Base-by-base conservation (phyloP, 2,797 vertebrate genomes). In the Bradypodion pumilum region DNA sequence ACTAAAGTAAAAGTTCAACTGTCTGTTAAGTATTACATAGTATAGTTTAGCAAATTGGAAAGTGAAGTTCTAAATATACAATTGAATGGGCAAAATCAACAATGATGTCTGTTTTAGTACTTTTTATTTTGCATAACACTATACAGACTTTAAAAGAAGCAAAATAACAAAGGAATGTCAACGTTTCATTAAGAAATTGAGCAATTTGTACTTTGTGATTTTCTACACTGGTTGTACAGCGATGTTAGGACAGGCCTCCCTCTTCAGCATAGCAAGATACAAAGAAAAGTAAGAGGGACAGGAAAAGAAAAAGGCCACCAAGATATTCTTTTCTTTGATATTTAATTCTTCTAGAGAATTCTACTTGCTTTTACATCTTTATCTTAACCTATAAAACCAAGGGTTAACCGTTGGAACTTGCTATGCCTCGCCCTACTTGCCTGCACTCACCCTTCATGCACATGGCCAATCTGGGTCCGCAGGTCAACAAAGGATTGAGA, bases 91-190 rank as follows among this genome's bases (percentile, higher is more conserved):
- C 27, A n/a, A 44, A 60, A 44, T 23, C 25, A 25, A 19, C 68
- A 75, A 66, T 46, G 52, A 73, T 23, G 40, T 1, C 19, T 21
- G 8, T 75, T 85, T 59, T 68, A n/a, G 25, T 75, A 42, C 27
- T 60, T 81, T 85, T 85, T 85, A 85, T 85, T 78, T 76, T 80
- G 27, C 77, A 80, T 56, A 73, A 40, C 35, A 15, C 42, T 23
- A 52, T 5, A 7, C 46, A 74, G 21, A 42, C 56, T 80, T 74
- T 60, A n/a, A 84, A 78, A 27, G 62, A 25, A n/a, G 16, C 56
- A 35, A 40, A 13, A 23, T 21, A 29, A 60, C 32, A 56, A 62
- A 75, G 84, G 73, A 80, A 80, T 85, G 72, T 68, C 46, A 74
- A 60, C 3, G n/a, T 75, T 29, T 69, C 56, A 62, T 75, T 56